phyloP scores from a whole-genome alignment of 2,888 invertebrate species.

The Pilophorus perplexus region DNA sequence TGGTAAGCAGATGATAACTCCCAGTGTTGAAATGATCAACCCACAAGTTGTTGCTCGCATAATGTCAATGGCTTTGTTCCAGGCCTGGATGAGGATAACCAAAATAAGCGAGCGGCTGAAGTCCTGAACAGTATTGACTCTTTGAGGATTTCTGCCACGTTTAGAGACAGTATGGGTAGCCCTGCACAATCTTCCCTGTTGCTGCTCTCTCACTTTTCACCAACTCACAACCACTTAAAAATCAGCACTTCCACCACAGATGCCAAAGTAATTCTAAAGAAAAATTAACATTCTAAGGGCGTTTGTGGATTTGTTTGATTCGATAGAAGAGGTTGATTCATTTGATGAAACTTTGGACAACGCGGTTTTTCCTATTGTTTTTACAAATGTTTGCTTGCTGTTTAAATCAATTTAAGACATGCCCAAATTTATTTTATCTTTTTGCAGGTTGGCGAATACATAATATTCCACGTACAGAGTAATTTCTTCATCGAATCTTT shows the following conservation, averaged over 20 bases:
- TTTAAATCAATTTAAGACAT: too few species aligned
- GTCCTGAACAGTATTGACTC: conserved; percentile 65
- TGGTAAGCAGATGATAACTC: conserved; percentile 53
- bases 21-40: too few species aligned
- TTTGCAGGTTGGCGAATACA: conserved; percentile 82
- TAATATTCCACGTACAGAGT: conserved; percentile 88
- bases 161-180: conserved; percentile 66
- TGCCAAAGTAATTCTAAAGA: conserved; percentile 60
- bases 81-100: conserved; percentile 55
- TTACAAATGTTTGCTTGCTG: background rate
- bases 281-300: too few species aligned
- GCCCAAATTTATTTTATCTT: conserved; percentile 11
- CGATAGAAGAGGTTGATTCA: too few species aligned
- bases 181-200: conserved; percentile 67
- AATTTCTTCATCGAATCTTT: conserved; percentile 87
- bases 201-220: conserved; percentile 78
- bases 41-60: too few species aligned
- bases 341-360: too few species aligned
- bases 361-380: background rate
- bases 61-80: too few species aligned
- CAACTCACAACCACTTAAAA: conserved; percentile 77
- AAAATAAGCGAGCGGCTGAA: conserved; percentile 61
- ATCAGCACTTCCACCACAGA: conserved; percentile 79
- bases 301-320: too few species aligned
- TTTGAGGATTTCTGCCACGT: conserved; percentile 66